A percentile compares a stretch with the other conserved stretches of the same genome.
phyloP scores from a whole-genome alignment of 2,797 vertebrate species.

The Staurois parvus region DNA sequence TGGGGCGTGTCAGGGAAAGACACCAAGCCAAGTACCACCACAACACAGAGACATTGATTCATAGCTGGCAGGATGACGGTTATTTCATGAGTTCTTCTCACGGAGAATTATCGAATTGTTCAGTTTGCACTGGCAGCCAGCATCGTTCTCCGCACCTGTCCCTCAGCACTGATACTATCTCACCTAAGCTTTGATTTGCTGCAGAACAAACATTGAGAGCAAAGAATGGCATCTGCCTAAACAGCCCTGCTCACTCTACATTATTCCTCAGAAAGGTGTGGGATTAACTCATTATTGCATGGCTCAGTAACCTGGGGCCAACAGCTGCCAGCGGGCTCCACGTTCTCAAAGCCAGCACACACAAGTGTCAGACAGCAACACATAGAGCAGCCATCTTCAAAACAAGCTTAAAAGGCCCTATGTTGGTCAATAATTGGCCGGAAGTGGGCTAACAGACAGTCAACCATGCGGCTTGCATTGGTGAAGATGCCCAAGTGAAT shows the following conservation, averaged over 20 bases:
- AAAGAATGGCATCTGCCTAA: slow-evolving; percentile 80
- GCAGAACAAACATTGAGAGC: slow-evolving; percentile 79
- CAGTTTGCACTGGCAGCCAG: slow-evolving; percentile 79
- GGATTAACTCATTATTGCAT: slow-evolving; percentile 18
- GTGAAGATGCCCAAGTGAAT: no score
- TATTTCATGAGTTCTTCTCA: slow-evolving; percentile 76
- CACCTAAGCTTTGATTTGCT: slow-evolving; percentile 80
- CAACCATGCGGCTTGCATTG: no score
- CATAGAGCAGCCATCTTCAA: no score
- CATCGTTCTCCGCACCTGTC: slow-evolving; percentile 81
- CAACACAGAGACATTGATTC: slow-evolving; percentile 77
- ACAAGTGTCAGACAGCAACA: no score
- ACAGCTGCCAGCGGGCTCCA: no score
- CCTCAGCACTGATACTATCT: slow-evolving; percentile 75
- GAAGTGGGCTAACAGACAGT: no score
- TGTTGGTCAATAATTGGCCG: no score
- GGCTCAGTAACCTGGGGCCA: no score
- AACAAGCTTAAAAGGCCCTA: no score
- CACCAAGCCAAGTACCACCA: slow-evolving; percentile 72
- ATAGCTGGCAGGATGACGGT: slow-evolving; percentile 76
- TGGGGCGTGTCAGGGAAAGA: background rate
- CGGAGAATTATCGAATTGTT: slow-evolving; percentile 74
- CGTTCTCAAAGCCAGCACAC: no score
- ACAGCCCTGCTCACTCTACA: slow-evolving; percentile 66
- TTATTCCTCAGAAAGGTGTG: background rate